Evolutionary conservation across 2,888 invertebrate species (phyloP), one percentile per base, ranked within the genome.

Genomic region (Cenopis cana): DNA sequence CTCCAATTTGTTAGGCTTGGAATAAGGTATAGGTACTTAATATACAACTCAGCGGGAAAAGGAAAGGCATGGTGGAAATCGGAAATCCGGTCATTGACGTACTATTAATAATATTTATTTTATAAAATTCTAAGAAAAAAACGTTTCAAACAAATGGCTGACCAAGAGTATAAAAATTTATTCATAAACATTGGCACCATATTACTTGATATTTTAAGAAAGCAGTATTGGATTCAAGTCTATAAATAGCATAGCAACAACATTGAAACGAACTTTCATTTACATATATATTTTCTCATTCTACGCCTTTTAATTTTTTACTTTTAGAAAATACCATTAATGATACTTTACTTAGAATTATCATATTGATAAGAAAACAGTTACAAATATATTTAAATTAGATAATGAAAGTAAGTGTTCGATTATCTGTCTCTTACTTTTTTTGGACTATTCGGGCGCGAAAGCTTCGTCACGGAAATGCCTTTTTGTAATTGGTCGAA

Each of bases 391-490:
- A 6, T 49, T 12, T 17, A 46, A 46, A 9, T 49, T 20, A 50
- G 4, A 20, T 52, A 38, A 20, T 52, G 20, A 18, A n/a, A 36
- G 38, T 64, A 36, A 20, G 52, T 54, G 36, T 74, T 76, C 78
- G 82, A 82, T 79, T 80, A 80, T 79, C 79, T 77, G 76, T 81
- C n/a, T 14, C n/a, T 81, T 81, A 82, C 80, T 82, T 87, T 85
- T 69, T 82, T 85, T 87, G 81, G 83, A 85, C 83, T 85, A 87
- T 86, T 86, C 85, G 82, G 87, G 91, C 92, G 92, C 90, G 89
- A 91, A 92, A 91, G 90, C 89, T 87, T 88, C 86, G 84, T 88
- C 85, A 88, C 76, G 76, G 80, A 81, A 85, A 86, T 84, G 76
- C 78, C 74, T 12, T 29, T 33, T 68, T 74, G 70, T 79, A 79